A percentile compares a stretch with the other conserved stretches of the same genome.
These are phyloP conservation scores for Drosophila oshimai DNA, from an alignment of 1,140 invertebrate genomes.

Conservation along the genomic window DNA sequence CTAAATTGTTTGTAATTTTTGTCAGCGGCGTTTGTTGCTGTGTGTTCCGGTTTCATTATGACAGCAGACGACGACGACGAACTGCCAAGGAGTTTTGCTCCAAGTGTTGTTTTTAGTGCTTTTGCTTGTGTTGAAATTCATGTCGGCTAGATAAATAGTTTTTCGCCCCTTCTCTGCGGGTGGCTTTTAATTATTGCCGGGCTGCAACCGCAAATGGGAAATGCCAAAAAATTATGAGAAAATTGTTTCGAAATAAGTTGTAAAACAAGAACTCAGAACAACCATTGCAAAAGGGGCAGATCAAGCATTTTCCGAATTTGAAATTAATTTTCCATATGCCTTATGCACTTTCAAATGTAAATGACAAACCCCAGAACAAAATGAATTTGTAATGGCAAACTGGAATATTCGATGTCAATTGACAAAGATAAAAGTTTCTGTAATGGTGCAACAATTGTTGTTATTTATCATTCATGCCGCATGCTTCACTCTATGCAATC, in stretches of 20 bases:
- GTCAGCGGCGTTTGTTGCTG: slow-evolving; percentile 55
- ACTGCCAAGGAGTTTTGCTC: slow-evolving; percentile 19
- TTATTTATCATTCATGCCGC: slow-evolving; percentile 46
- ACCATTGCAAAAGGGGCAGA: neutral
- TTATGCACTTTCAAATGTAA: neutral
- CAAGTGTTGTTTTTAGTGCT: slow-evolving; percentile 4
- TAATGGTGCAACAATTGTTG: slow-evolving; percentile 16
- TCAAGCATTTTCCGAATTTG: neutral
- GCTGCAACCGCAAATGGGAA: slow-evolving; percentile 33
- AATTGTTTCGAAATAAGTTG: slow-evolving; percentile 22
- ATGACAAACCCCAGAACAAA: neutral
- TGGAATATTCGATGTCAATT: neutral
- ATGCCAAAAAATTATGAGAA: slow-evolving; percentile 18
- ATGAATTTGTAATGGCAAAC: slow-evolving; percentile 6
- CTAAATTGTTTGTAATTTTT: slow-evolving; percentile 76
- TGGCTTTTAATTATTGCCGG: slow-evolving; percentile 57
- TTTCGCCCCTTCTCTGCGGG: slow-evolving; percentile 3
- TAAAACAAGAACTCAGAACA: neutral
- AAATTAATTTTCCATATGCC: neutral
- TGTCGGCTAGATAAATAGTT: slow-evolving; percentile 60
- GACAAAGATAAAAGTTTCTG: neutral
- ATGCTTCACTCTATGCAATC: slow-evolving; percentile 20
- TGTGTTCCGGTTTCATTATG: slow-evolving; percentile 66
- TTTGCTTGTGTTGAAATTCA: neutral
- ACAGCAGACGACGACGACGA: slow-evolving; percentile 46